Evolutionary conservation across 2,113 vertebrate species (phyloP).

Genomic region (Pristiophorus japonicus): DNA sequence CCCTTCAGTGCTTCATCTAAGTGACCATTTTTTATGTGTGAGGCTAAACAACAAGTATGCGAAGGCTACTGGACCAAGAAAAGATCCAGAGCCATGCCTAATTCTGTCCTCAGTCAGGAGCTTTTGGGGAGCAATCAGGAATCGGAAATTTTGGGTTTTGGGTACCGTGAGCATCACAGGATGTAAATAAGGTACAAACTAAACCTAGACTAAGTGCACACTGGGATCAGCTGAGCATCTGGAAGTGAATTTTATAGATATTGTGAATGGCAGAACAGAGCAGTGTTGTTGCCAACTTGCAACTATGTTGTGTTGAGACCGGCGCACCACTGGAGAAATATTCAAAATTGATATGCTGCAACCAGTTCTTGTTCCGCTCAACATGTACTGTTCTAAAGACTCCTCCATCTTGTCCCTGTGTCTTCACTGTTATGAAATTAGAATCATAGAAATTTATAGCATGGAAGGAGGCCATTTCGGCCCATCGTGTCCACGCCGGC

Average conservation of each 20-base stretch:
- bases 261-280: not conserved
- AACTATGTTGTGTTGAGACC: not conserved
- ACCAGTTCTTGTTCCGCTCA: not conserved
- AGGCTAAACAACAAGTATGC: not conserved
- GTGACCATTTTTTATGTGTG: not conserved
- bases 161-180: not conserved
- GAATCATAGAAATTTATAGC: too few relatives aligned
- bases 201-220: not conserved
- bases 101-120: not conserved
- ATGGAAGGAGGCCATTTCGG: too few relatives aligned
- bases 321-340: not conserved
- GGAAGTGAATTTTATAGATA: not conserved
- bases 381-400: not conserved
- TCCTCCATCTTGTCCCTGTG: not conserved
- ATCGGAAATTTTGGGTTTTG: not conserved
- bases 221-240: not conserved
- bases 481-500: too few relatives aligned
- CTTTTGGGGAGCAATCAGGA: not conserved
- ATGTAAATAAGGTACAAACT: not conserved
- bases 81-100: not conserved
- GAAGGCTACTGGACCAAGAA: too few relatives aligned
- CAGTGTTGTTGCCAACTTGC: not conserved
- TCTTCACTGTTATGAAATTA: not conserved
- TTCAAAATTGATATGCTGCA: not conserved
- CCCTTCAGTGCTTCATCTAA: not conserved